Evolutionary conservation across 2,888 invertebrate genomes (phyloP), one percentile per base, ranked within the genome.

Genomic region (Hirtodrosophila histrioides): DNA sequence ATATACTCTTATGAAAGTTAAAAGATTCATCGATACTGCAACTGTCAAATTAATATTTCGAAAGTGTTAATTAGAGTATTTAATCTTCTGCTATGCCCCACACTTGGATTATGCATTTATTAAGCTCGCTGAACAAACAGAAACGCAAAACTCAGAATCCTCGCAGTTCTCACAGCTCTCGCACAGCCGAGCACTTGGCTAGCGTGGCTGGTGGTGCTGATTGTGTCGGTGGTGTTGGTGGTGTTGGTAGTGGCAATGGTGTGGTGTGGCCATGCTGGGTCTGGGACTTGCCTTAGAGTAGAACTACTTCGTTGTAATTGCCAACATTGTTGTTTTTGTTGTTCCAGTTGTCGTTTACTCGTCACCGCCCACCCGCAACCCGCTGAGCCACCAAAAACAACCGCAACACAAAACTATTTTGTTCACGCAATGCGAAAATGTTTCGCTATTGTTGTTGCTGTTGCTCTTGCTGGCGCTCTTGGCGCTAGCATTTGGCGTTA

Each of bases 341-440:
- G 48, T n/a, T 55, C 27, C 27, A 27, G 49, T 40, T 56, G 48
- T 62, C 56, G 64, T 43, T 64, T 55, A 60, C 64, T 75, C 75
- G 77, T 68, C 60, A 75, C 7, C 31, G 7, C 31, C 31, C 76
- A 46, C 40, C 53, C 46, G 41, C 55, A 33, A 17, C 50, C 44
- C 71, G 36, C 29, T 45, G 65, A 58, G 69, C 80, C 69, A 80
- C 84, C 76, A 71, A 88, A 86, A 86, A 69, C 85, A 76, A 88
- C 87, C 87, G 70, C 88, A 86, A 86, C 84, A 86, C 84, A 85
- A 84, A 84, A 84, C 88, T 88, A 84, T 84, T 84, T 84, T 88
- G 87, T 84, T 84, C 87, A 83, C 83, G 83, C 83, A 83, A 87
- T 82, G 86, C 57, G 71, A 78, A 83, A 83, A 85, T 85, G 86